Percentiles rank a stretch among this genome's conserved stretches.
phyloP scores from a whole-genome alignment of 2,888 invertebrate species.

The Holacanthella duospinosa region DNA sequence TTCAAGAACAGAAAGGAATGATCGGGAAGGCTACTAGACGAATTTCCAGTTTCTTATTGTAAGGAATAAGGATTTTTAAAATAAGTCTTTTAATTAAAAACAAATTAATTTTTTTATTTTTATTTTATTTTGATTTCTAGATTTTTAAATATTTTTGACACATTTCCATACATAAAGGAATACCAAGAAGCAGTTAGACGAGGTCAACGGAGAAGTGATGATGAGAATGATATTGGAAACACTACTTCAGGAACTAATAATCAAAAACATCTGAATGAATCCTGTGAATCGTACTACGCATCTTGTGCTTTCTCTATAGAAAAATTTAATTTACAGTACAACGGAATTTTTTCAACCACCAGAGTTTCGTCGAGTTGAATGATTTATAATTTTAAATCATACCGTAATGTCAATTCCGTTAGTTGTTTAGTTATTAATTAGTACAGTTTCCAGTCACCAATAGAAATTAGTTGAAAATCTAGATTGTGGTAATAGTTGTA shows the following conservation, averaged over 20 bases:
- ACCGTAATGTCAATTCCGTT: too few species aligned
- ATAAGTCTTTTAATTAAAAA: too few species aligned
- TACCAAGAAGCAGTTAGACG: slow-evolving; percentile 7
- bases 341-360: not conserved
- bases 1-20: slow-evolving; percentile 14
- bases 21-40: not conserved
- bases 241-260: too few species aligned
- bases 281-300: slow-evolving; percentile 3
- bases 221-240: too few species aligned
- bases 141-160: not conserved
- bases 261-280: not conserved
- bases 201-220: not conserved
- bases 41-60: slow-evolving; percentile 7
- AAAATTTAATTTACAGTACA: slow-evolving; percentile 1
- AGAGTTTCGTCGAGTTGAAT: too few species aligned
- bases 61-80: not conserved
- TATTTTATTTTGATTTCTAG: not conserved
- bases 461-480: too few species aligned
- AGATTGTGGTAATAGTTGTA: too few species aligned
- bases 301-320: slow-evolving; percentile 1
- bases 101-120: not conserved
- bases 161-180: not conserved
- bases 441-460: too few species aligned
- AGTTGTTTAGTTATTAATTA: too few species aligned
- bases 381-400: too few species aligned